Base-by-base conservation (phyloP, 1,140 invertebrate species). In the Drosophila fuyamai region DNA sequence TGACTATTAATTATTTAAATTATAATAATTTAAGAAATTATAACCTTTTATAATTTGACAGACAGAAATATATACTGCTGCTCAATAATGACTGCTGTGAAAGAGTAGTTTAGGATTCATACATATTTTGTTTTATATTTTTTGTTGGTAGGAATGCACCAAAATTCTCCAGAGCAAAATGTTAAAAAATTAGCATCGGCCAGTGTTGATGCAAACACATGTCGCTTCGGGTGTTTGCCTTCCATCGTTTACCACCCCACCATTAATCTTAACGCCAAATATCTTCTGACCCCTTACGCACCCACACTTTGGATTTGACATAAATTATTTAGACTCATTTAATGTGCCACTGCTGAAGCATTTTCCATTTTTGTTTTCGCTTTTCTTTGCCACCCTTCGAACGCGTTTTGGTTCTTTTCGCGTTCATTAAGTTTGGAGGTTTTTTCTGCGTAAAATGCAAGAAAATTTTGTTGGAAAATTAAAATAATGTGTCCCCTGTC, bases 401-500 rank as follows among this genome's bases (percentile, higher is more conserved):
- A 47, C 59, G 53, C 44, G 46, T 50, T 66, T 79, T 54, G 60
- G 51, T 44, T 62, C 50, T 59, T 43, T 27, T 53, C 3, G 60
- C 53, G 46, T 65, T 59, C 71, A 38, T 58, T 70, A 51, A 58
- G 79, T 90, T 79, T 78, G 58, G 71, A 65, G 65, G 75, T 60
- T 79, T 90, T 89, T 82, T 70, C 43, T 55, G 46, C 43, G 62
- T 35, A 81, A 72, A 90, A 82, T 56, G 59, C 77, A 74, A 27
- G 48, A 65, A 90, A 90, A 76, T 83, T 74, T 86, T 47, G 51
- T 41, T 62, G 56, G 50, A 71, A 67, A 88, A 90, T 81, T 84
- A 84, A 84, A 91, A 91, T 91, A 91, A 91, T 91, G 89, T 91
- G 78, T 91, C 88, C 89, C 89, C 76, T 89, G 89, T 91, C 81